Percentiles rank a stretch among this genome's conserved stretches.
These are phyloP conservation scores for Sweltsa coloradensis DNA, from an alignment of 1,140 invertebrate genomes.

Conservation along the genomic window DNA sequence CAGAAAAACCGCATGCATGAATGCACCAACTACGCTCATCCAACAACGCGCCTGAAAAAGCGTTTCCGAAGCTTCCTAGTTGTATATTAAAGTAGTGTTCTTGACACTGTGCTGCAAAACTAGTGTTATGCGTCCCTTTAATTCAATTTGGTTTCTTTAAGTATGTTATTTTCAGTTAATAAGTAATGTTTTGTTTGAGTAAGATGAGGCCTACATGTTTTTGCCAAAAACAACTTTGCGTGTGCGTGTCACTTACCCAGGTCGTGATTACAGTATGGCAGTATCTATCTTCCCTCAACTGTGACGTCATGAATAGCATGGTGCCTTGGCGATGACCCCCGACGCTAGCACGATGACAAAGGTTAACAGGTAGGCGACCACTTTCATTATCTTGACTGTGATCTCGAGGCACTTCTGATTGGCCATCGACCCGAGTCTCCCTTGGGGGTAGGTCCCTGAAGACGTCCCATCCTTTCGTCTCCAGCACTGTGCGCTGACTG, in stretches of 20 bases:
- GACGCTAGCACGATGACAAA: conserved; percentile 70
- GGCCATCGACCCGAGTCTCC: conserved; percentile 75
- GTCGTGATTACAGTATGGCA: conserved; percentile 71
- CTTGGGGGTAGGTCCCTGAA: conserved; percentile 81
- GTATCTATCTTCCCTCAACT: conserved; percentile 59
- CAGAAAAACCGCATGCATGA: too few species aligned
- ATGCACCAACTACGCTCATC: too few species aligned
- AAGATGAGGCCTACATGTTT: too few species aligned
- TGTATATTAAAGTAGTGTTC: too few species aligned
- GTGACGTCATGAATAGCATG: conserved; percentile 83
- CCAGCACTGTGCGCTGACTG: conserved; percentile 69
- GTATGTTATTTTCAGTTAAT: too few species aligned
- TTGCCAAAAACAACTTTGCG: too few species aligned
- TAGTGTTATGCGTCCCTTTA: too few species aligned
- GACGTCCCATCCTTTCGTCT: conserved; percentile 92
- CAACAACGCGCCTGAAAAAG: too few species aligned
- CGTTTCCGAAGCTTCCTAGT: too few species aligned
- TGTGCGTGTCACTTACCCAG: conserved; percentile 62
- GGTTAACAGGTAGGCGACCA: conserved; percentile 69
- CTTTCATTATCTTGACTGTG: conserved; percentile 73
- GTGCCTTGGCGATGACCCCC: conserved; percentile 73
- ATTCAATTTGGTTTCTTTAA: too few species aligned
- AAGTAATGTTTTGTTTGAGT: too few species aligned
- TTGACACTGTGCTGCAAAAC: too few species aligned
- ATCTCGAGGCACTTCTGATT: conserved; percentile 74